Evolutionary conservation across 2,888 invertebrate genomes (phyloP).

Genomic region (Xestia rhomboidea): DNA sequence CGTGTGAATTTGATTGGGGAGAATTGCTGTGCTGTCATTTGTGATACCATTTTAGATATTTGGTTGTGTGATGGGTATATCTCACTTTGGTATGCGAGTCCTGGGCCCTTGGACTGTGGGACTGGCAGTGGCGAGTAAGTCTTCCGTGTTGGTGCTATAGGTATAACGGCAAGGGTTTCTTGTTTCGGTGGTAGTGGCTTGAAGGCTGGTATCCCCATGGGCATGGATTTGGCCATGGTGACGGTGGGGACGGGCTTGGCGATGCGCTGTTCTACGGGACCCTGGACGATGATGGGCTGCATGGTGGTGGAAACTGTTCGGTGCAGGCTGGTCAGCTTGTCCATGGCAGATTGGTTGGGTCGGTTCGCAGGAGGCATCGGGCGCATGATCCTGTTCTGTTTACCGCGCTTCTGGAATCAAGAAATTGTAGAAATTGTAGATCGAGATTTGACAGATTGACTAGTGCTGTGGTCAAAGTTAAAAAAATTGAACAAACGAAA

Average conservation of each 20-base stretch:
- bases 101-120: slow-evolving; percentile 83
- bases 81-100: slow-evolving; percentile 87
- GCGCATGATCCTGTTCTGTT: slow-evolving; percentile 88
- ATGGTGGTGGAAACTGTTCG: slow-evolving; percentile 80
- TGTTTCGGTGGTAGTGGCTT: slow-evolving; percentile 93
- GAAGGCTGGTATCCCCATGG: slow-evolving; percentile 94
- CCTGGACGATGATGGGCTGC: slow-evolving; percentile 84
- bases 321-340: slow-evolving; percentile 81
- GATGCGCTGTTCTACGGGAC: slow-evolving; percentile 74
- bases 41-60: slow-evolving; percentile 87
- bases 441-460: background rate
- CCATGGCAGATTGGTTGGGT: slow-evolving; percentile 84
- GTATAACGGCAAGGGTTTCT: slow-evolving; percentile 89
- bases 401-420: slow-evolving; percentile 87
- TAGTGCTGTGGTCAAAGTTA: background rate
- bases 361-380: slow-evolving; percentile 79
- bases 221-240: slow-evolving; percentile 90
- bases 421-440: background rate
- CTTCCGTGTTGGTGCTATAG: slow-evolving; percentile 82
- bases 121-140: slow-evolving; percentile 82
- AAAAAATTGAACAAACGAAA: background rate
- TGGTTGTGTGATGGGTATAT: slow-evolving; percentile 84
- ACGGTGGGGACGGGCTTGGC: slow-evolving; percentile 74
- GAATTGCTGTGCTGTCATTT: slow-evolving; percentile 86
- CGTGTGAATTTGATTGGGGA: slow-evolving; percentile 81